These are phyloP conservation scores for Scaptomyza hsui DNA, from an alignment of 1,140 invertebrate genomes.

Conservation along the genomic window DNA sequence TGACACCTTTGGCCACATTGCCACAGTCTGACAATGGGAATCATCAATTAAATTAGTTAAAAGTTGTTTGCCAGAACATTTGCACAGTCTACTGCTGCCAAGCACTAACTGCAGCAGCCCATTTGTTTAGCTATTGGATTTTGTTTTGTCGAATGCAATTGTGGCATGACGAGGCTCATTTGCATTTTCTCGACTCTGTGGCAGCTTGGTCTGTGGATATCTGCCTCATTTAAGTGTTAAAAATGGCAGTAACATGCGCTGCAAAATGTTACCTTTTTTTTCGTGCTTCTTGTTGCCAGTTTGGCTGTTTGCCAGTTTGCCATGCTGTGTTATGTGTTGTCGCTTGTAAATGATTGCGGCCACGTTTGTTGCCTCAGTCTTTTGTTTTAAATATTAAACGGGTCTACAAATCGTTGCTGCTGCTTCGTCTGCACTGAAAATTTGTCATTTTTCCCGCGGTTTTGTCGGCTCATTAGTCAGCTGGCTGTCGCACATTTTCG, in stretches of 20 bases:
- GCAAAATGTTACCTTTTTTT: conserved; percentile 77
- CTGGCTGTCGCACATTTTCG: conserved; percentile 72
- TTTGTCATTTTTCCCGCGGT: conserved; percentile 82
- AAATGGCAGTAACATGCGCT: conserved; percentile 79
- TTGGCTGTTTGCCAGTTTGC: conserved; percentile 9
- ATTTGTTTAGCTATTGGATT: conserved; percentile 46
- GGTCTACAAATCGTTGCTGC: conserved; percentile 71
- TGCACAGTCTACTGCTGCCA: conserved; percentile 34
- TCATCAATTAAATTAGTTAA: conserved; percentile 81
- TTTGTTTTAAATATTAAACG: conserved; percentile 82
- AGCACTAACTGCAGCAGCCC: conserved; percentile 37
- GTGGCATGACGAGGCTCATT: conserved; percentile 60
- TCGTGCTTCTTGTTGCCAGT: conserved; percentile 61
- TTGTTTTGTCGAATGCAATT: conserved; percentile 40
- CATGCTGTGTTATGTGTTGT: conserved; percentile 56
- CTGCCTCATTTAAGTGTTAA: conserved; percentile 78
- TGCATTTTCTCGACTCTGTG: conserved; percentile 51
- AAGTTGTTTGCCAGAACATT: conserved; percentile 73
- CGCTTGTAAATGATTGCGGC: conserved; percentile 49
- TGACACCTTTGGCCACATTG: conserved; percentile 54
- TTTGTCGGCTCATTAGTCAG: conserved; percentile 79
- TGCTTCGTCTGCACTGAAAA: conserved; percentile 50
- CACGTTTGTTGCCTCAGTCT: conserved; percentile 66
- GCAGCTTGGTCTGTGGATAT: conserved; percentile 3
- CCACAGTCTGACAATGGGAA: conserved; percentile 65